Conservation (phyloP, 2,797 vertebrate genomes). For the Momotus momota region DNA sequence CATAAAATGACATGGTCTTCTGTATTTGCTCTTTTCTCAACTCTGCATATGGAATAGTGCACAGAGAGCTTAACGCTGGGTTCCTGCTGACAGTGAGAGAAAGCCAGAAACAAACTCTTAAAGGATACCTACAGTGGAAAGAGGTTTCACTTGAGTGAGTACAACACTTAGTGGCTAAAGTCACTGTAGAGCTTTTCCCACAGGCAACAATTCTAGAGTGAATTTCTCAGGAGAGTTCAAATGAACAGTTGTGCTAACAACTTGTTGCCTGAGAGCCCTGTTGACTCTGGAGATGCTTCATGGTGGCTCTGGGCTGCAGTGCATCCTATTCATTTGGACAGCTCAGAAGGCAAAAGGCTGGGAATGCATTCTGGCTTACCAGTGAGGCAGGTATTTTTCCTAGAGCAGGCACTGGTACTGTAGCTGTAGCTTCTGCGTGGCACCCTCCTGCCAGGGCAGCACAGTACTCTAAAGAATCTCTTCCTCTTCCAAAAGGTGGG, state of each 20-base stretch:
- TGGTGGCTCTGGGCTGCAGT: background rate
- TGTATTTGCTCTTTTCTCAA: background rate
- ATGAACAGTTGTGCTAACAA: background rate
- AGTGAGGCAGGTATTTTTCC: background rate
- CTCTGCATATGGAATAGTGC: fast-evolving
- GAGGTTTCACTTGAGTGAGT: background rate
- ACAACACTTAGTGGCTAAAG: background rate
- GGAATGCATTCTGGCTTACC: background rate
- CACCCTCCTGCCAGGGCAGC: background rate
- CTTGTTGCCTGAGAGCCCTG: background rate
- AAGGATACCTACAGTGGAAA: background rate
- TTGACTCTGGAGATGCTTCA: background rate
- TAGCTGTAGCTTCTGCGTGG: background rate
- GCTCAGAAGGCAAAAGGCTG: background rate
- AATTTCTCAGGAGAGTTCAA: background rate
- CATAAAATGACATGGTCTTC: background rate
- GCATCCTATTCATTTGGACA: fast-evolving
- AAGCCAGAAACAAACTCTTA: background rate
- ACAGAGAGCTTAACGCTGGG: background rate
- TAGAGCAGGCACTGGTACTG: background rate
- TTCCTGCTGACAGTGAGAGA: background rate
- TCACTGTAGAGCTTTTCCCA: background rate
- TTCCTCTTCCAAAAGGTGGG: background rate
- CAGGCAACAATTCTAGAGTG: background rate
- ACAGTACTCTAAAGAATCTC: background rate